These are phyloP conservation scores for Tauraco hartlaubi DNA, from an alignment of 2,797 vertebrate species.

Conservation along the genomic window DNA sequence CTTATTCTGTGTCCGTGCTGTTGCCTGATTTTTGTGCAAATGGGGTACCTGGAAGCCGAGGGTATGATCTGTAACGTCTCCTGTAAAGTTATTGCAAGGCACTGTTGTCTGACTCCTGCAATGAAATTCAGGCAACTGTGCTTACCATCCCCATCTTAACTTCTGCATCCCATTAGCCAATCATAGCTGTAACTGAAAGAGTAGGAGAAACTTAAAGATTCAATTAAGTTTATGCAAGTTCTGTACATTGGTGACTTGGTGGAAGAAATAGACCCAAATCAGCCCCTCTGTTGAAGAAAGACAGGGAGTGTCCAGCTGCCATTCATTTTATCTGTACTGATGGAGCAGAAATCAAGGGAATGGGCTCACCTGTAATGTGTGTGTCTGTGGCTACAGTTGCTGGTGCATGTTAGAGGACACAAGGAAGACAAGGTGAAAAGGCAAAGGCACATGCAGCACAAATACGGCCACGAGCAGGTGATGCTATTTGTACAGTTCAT, in stretches of 20 bases:
- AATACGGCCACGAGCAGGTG: not conserved
- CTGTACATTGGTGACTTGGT: too few species aligned
- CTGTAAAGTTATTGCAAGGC: not conserved
- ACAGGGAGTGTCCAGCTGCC: not conserved
- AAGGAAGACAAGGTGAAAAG: not conserved
- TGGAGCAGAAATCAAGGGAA: not conserved
- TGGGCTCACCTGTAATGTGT: fast-evolving
- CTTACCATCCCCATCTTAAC: not conserved
- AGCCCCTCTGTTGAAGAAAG: not conserved
- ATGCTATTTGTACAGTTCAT: not conserved
- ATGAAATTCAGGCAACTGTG: not conserved
- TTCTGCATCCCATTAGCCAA: fast-evolving
- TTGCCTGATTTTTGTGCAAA: not conserved
- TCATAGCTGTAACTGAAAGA: not conserved
- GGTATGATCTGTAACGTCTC: not conserved
- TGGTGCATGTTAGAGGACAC: not conserved
- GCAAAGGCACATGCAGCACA: fast-evolving
- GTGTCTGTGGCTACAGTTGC: fast-evolving
- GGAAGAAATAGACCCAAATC: not conserved
- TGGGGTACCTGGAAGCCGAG: not conserved
- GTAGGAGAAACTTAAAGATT: not conserved
- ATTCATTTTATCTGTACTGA: fast-evolving
- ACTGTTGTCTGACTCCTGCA: not conserved
- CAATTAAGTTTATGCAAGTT: not conserved
- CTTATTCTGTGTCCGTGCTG: not conserved